Base-by-base conservation (phyloP, 2,888 invertebrate genomes). In the Patella pellucida region DNA sequence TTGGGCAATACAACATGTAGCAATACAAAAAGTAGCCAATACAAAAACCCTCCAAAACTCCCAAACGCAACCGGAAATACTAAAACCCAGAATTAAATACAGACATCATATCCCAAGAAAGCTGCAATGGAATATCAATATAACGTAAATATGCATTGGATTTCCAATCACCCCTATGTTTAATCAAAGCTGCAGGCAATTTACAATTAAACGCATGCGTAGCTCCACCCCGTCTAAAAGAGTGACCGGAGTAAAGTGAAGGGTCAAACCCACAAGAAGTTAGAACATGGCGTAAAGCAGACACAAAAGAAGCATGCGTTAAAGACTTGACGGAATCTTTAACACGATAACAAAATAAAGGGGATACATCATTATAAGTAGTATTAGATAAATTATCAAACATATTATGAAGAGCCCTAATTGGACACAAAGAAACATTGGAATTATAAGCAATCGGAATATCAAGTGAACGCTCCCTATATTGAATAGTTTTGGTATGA, bases 221-320 rank as follows among this genome's bases (percentile, higher is more conserved):
- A 72, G 67, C 73, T 71, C 52, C 77, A 27, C 77, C 77, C 73
- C 27, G 52, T 16, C 67, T 68, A 54, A 50, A 68, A 73, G 19
- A 75, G 72, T 15, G 79, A 71, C 56, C 77, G 31, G 52, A 68
- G 23, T 51, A 54, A 14, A 52, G 68, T 69, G 51, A 52, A 69
- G 71, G n/a, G 19, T 56, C 56, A 56, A 27, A 27, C n/a, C 54
- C 54, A 54, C 54, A 54, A 54, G 54, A 15, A 54, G 54, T 16
- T 54, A 54, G n/a, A n/a, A n/a, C n/a, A n/a, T 54, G 54, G 15
- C n/a, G 15, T 54, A 54, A 54, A 54, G 54, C 54, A 16, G 54
- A 15, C 15, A 54, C 54, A 54, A 54, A 54, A 16, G 54, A 54
- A 54, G 2, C n/a, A 54, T 54, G 54, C 54, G 54, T 54, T 16